Conservation (phyloP, 1,140 invertebrate genomes). For the Drosophila subpulchrella region DNA sequence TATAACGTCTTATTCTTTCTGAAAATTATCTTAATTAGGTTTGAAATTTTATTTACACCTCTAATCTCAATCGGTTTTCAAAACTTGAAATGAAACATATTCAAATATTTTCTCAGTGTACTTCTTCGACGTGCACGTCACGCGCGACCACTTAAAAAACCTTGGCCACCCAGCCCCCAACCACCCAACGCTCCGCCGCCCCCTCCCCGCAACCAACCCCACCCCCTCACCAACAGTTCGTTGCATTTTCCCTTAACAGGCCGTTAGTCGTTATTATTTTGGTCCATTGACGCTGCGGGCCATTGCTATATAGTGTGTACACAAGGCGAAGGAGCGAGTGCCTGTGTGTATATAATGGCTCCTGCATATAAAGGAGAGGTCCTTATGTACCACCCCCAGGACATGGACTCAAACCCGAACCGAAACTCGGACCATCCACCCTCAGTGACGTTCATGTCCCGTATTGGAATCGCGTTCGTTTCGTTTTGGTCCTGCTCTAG, state of each 20-base stretch:
- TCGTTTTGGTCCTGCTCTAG: slow-evolving; percentile 45
- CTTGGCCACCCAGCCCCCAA: slow-evolving; percentile 62
- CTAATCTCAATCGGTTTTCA: background rate
- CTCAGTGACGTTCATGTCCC: slow-evolving; percentile 81
- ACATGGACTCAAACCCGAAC: slow-evolving; percentile 33
- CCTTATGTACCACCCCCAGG: slow-evolving; percentile 70
- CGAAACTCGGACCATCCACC: slow-evolving; percentile 51
- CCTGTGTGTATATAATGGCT: slow-evolving; percentile 35
- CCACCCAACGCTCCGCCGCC: slow-evolving; percentile 5
- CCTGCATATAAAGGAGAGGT: slow-evolving; percentile 16
- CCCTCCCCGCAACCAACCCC: background rate
- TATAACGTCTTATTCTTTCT: too few species aligned
- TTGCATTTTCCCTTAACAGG: slow-evolving; percentile 80
- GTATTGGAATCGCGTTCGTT: slow-evolving; percentile 82
- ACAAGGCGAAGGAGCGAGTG: slow-evolving; percentile 38
- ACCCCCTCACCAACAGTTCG: slow-evolving; percentile 16
- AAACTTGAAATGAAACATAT: too few species aligned
- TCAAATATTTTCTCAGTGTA: background rate
- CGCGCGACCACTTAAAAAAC: slow-evolving; percentile 83
- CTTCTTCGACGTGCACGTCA: slow-evolving; percentile 60
- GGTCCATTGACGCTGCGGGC: slow-evolving; percentile 84
- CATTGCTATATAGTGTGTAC: slow-evolving; percentile 57
- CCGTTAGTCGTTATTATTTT: slow-evolving; percentile 84
- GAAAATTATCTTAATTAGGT: too few species aligned
- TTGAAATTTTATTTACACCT: background rate